phyloP scores from a whole-genome alignment of 1,140 invertebrate species.

The Gryllus bimaculatus region DNA sequence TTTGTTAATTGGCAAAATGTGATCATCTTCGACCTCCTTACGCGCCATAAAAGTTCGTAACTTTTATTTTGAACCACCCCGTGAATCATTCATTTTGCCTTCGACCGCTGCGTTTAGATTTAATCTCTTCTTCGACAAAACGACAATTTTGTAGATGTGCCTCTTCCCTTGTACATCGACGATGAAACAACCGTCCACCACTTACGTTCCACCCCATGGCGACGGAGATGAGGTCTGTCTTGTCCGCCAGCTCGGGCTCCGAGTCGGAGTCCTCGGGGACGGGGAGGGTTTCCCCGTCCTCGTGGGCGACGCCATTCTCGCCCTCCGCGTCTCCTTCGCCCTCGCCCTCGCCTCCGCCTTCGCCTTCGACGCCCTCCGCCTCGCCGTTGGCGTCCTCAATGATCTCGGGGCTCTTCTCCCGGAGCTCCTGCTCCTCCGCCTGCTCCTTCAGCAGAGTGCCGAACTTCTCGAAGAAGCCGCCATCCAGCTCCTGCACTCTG shows the following conservation, averaged over 20 bases:
- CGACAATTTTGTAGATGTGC: too few relatives aligned
- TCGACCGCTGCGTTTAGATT: too few relatives aligned
- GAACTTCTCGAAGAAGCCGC: constrained; percentile 70
- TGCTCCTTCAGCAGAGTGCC: constrained; percentile 42
- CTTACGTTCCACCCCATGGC: constrained; percentile 64
- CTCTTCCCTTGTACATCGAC: background rate
- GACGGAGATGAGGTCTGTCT: constrained; percentile 46
- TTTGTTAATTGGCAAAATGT: too few relatives aligned
- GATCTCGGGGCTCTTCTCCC: background rate
- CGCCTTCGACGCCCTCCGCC: background rate
- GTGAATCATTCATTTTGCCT: too few relatives aligned
- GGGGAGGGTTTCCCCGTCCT: background rate
- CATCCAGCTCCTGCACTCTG: constrained; percentile 67
- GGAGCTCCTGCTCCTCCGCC: background rate
- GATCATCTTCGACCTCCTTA: too few relatives aligned
- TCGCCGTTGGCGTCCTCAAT: constrained; percentile 6
- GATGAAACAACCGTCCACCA: background rate
- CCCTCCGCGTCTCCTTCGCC: background rate
- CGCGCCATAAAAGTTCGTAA: too few relatives aligned
- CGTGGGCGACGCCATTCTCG: background rate
- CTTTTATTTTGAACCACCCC: too few relatives aligned
- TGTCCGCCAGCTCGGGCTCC: constrained; percentile 35
- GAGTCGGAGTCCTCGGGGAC: background rate
- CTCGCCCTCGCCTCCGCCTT: background rate
- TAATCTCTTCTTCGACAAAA: too few relatives aligned